Conservation (phyloP, 1,140 invertebrate genomes). For the Aplysia californica region DNA sequence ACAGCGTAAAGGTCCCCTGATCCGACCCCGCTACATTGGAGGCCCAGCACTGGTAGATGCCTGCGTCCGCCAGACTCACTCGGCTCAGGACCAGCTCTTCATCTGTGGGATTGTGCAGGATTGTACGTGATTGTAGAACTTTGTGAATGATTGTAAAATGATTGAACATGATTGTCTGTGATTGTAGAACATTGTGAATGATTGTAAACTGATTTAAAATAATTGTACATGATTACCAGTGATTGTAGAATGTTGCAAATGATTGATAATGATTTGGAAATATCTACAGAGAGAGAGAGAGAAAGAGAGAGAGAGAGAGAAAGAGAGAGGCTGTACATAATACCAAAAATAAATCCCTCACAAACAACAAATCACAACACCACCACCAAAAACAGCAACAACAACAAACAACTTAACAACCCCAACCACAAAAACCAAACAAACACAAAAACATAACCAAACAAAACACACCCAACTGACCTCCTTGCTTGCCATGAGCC, state of each 20-base stretch:
- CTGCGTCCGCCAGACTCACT: slow-evolving; percentile 7
- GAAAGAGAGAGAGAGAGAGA: no score
- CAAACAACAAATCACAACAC: background rate
- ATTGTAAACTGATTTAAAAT: background rate
- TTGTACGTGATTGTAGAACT: background rate
- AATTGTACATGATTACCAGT: background rate
- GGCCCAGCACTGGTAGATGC: slow-evolving; percentile 25
- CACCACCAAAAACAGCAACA: background rate
- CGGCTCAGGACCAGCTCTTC: background rate
- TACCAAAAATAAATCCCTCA: background rate
- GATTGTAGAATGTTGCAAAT: background rate
- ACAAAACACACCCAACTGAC: background rate
- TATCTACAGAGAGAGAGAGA: background rate
- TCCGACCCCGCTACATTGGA: slow-evolving; percentile 7
- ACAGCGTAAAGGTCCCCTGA: no score
- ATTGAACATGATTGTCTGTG: background rate
- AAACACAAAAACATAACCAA: background rate
- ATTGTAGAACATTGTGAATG: background rate
- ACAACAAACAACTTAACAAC: background rate
- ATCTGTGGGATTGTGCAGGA: background rate
- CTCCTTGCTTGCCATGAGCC: background rate
- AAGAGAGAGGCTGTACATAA: background rate
- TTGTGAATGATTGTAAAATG: no score
- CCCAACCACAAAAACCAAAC: background rate
- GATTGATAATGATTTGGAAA: background rate